Evolutionary conservation across 2,888 invertebrate species (phyloP).

Genomic region (Thereva unica): DNA sequence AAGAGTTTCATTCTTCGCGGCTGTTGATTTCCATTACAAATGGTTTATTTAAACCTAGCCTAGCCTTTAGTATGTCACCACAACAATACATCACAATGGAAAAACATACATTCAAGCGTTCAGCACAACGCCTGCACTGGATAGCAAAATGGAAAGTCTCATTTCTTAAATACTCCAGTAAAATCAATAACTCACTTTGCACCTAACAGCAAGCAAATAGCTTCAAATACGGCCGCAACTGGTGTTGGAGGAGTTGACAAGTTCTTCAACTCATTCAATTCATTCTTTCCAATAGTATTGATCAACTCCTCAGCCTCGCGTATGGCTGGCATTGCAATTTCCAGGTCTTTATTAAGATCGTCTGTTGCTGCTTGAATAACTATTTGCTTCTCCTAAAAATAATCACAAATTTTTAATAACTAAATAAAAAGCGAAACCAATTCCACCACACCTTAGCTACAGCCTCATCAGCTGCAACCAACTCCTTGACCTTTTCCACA

Average conservation of each 20-base stretch:
- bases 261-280: slow-evolving; percentile 87
- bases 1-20: too few species aligned
- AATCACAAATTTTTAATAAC: slow-evolving; percentile 23
- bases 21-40: too few species aligned
- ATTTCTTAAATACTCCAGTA: too few species aligned
- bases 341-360: slow-evolving; percentile 85
- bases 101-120: too few species aligned
- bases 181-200: slow-evolving; percentile 67
- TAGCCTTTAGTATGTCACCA: too few species aligned
- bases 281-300: slow-evolving; percentile 83
- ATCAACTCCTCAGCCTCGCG: slow-evolving; percentile 83
- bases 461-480: too few species aligned
- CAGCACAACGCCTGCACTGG: too few species aligned
- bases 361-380: slow-evolving; percentile 83
- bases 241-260: slow-evolving; percentile 86
- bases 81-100: too few species aligned
- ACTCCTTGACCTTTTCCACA: too few species aligned
- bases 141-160: too few species aligned
- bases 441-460: too few species aligned
- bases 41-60: too few species aligned
- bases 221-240: slow-evolving; percentile 90
- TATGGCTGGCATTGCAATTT: slow-evolving; percentile 83
- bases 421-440: background rate
- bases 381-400: slow-evolving; percentile 72
- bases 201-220: slow-evolving; percentile 81